phyloP scores from a whole-genome alignment of 2,113 vertebrate species.

The Neofelis nebulosa region DNA sequence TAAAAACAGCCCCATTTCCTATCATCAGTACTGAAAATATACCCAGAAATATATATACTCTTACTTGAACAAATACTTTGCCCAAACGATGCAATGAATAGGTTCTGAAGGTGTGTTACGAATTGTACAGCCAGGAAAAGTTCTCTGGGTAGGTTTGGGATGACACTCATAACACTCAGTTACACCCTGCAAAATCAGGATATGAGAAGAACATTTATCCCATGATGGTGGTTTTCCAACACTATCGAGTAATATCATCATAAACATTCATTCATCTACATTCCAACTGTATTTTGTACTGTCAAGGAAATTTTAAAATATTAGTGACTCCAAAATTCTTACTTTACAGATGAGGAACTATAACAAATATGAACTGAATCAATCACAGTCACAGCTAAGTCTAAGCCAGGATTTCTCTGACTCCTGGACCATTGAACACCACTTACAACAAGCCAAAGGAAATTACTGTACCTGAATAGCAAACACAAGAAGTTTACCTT shows the following conservation, averaged over 20 bases:
- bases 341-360: not conserved
- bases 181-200: slow-evolving; percentile 87
- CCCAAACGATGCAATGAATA: slow-evolving; percentile 99
- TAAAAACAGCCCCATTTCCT: slow-evolving; percentile 43
- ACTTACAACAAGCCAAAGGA: not conserved
- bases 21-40: slow-evolving; percentile 43
- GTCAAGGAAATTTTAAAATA: not conserved
- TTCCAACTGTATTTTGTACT: not conserved
- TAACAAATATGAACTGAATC: not conserved
- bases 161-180: slow-evolving; percentile 99
- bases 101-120: slow-evolving; percentile 98
- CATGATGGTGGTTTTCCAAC: slow-evolving; percentile 5
- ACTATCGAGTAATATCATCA: slow-evolving; percentile 4
- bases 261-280: not conserved
- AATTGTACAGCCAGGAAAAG: slow-evolving; percentile 98
- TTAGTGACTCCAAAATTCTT: not conserved
- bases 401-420: not conserved
- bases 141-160: slow-evolving; percentile 98
- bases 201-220: slow-evolving; percentile 59
- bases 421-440: not conserved
- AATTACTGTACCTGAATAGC: not conserved
- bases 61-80: slow-evolving; percentile 99
- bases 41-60: slow-evolving; percentile 66
- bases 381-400: not conserved
- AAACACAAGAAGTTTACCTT: not conserved